Base-by-base conservation (phyloP, 2,888 invertebrate genomes). In the Callinectes sapidus region DNA sequence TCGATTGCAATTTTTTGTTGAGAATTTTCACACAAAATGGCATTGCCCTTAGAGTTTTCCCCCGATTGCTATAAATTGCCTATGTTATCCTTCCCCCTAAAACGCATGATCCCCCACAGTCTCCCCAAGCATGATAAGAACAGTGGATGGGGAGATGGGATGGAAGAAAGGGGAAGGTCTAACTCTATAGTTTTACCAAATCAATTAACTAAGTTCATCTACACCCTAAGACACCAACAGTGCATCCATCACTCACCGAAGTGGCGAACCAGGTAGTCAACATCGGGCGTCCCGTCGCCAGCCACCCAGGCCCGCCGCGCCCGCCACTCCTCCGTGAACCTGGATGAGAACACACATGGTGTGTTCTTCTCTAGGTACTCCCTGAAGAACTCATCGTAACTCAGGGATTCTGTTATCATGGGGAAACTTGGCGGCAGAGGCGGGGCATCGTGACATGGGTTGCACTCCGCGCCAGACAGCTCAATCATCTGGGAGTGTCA, bases 361-460 rank as follows among this genome's bases (percentile, higher is more conserved):
- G 14, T 61, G 54, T 94, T 94, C 42, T 55, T 90, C 61, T 92
- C 93, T n/a, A 94, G 28, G 77, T 48, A 93, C 28, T 92, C 89
- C n/a, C 93, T 91, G 87, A 93, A 94, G 91, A 94, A 94, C n/a
- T 89, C 48, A n/a, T 94, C 93, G 28, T 94, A 94, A 0, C 85
- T 35, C 55, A 93, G 32, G 16, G 89, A 71, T 13, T 89, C 89
- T 39, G 55, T 16, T 18, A 93, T 54, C 1, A 86, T 87, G 16
- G 93, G 93, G 16, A 93, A 91, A 14, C 91, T n/a, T 8, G 89
- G 32, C 28, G 86, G 32, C 23, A 10, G 13, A 23, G 90, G 39
- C 5, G 71, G n/a, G 42, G 35, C 48, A 28, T 71, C 6, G 5
- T 86, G 35, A 42, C 39, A 61, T 32, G 23, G 87, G 81, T 54